Evolutionary conservation across 2,113 vertebrate species (phyloP), one percentile per base, ranked within the genome.

Genomic region (Morone chrysops): DNA sequence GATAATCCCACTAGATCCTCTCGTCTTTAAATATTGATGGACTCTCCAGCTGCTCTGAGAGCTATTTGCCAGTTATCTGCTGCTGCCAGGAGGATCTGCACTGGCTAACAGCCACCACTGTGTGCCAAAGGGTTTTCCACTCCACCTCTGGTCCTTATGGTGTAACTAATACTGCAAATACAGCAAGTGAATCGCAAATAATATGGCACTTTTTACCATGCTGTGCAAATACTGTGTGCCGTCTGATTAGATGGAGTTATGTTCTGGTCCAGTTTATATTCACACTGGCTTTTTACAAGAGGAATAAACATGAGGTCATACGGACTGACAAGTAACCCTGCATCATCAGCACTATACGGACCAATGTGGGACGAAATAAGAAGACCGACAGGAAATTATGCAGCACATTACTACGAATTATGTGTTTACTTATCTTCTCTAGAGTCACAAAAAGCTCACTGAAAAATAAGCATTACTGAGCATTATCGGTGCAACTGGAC

Each of bases 1-100:
- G 47, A 79, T 82, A 67, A 85, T 84, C 81, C 78, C 10, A 8
- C 43, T 22, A 16, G 68, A 74, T 84, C 82, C 60, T 20, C 51
- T 60, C 56, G 6, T 22, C 38, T 77, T 77, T 83, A 85, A 85
- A 85, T 87, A 90, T 87, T 77, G 57, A 85, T 85, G 69, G 31
- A 59, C 41, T 84, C 61, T 82, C 78, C 75, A 87, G 84, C 75
- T 82, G 81, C 70, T 89, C 66, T 59, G 18, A 43, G 77, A 69
- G 57, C 62, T 8, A 60, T 57, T 57, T 60, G 61, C 48, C 73
- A 80, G 60, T 56, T 72, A 67, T 80, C 67, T 63, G 69, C 69
- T 69, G 47, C 65, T 41, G 47, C n/a, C 63, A 78, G 56, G 31
- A 68, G 40, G 45, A 62, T 22, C 63, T 14, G 4, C 45, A 5